phyloP scores from a whole-genome alignment of 2,113 vertebrate species.

The Eulacestoma nigropectus region DNA sequence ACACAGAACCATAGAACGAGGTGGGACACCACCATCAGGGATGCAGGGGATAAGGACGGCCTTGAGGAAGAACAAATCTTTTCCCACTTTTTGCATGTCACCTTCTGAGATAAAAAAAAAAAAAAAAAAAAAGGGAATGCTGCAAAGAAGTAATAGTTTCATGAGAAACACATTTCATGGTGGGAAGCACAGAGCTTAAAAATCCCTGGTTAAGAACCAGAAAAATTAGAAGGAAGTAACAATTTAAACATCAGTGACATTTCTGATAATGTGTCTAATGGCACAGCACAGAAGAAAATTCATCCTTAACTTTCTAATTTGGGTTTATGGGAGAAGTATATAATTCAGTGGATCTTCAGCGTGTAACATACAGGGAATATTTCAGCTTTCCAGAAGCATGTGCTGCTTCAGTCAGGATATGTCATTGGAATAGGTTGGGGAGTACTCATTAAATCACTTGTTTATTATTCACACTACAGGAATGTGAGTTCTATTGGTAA shows the following conservation, averaged over 20 bases:
- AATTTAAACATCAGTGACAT: not conserved
- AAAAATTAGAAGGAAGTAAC: not conserved
- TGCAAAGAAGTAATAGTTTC: not conserved
- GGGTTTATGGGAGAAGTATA: not conserved
- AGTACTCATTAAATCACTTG: slow-evolving; percentile 40
- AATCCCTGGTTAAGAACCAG: not conserved
- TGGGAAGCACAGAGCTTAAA: not conserved
- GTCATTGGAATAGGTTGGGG: not conserved
- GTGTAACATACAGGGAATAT: not conserved
- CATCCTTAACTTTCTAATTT: not conserved
- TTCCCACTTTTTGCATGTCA: not conserved
- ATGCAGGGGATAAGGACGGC: not conserved
- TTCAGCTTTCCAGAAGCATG: not conserved
- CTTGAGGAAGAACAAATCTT: not conserved
- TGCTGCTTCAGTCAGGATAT: not conserved
- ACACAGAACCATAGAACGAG: not conserved
- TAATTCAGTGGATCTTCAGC: not conserved
- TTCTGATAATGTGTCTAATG: not conserved
- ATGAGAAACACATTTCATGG: not conserved
- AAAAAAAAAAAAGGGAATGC: not conserved
- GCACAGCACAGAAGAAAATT: not conserved
- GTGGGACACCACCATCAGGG: not conserved
- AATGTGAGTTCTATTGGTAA: slow-evolving; percentile 46
- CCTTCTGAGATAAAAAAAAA: not conserved
- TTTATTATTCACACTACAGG: slow-evolving; percentile 52